phyloP scores from a whole-genome alignment of 2,888 invertebrate genomes.

The Entomobrya proxima region DNA sequence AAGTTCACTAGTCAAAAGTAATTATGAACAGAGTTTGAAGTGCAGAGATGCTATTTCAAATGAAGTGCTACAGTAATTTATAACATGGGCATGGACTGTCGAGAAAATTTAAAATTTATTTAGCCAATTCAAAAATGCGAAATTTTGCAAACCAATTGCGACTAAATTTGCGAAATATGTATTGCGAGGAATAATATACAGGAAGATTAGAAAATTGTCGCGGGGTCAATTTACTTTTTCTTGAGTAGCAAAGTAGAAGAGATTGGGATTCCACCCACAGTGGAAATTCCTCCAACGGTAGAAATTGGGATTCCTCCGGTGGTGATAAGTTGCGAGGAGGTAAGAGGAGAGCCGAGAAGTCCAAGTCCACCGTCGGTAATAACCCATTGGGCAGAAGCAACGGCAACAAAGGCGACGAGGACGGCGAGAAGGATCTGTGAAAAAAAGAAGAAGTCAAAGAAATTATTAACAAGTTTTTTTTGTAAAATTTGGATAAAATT shows the following conservation, averaged over 20 bases:
- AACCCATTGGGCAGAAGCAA: conserved; percentile 21
- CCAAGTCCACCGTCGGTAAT: neutral
- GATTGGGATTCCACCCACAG: neutral
- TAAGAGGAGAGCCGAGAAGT: neutral
- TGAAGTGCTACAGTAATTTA: too few species aligned
- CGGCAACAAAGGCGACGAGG: conserved; percentile 39
- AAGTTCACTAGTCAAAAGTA: too few species aligned
- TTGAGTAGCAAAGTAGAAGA: conserved; percentile 16
- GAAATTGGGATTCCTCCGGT: conserved; percentile 3
- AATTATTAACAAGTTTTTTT: neutral
- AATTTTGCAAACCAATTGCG: too few species aligned
- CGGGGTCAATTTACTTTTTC: conserved; percentile 2
- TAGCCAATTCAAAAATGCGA: too few species aligned
- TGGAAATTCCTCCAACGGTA: neutral
- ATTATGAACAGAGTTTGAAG: too few species aligned
- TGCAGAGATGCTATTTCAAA: too few species aligned
- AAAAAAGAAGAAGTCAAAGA: neutral
- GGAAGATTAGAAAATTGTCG: too few species aligned
- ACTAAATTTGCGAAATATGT: too few species aligned
- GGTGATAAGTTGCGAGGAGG: neutral
- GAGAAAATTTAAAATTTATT: too few species aligned
- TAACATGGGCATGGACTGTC: too few species aligned
- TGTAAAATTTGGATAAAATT: neutral
- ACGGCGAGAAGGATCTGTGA: conserved; percentile 28
- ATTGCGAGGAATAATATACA: too few species aligned